Base-by-base conservation (phyloP, 2,113 vertebrate genomes). In the Ursus arctos region DNA sequence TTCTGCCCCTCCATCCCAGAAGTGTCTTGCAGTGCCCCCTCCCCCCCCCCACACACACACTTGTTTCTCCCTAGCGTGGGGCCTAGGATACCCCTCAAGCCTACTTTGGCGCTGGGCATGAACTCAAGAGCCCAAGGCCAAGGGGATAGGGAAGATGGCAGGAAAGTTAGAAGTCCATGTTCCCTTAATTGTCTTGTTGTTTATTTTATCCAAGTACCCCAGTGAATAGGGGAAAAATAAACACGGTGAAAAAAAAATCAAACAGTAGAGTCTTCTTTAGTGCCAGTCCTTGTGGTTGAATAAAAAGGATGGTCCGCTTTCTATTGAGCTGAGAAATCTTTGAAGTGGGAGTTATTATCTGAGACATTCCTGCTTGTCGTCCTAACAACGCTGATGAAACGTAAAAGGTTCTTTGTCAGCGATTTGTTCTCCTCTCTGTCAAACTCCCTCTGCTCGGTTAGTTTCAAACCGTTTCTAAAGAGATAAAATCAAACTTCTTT, bases 291-390 rank as follows among this genome's bases (percentile, higher is more conserved):
- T 99, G 99, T 99, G 99, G 97, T 98, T 99, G 99, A 99, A 99
- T 99, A 99, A 99, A 99, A 99, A 99, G 99, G 99, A 99, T 99
- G 99, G 99, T 99, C 99, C 99, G 99, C 98, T 99, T 99, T 99
- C 99, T 99, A 99, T 99, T 99, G 99, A 99, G 99, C 99, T 99
- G 98, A 99, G 98, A 99, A 99, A 99, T 99, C 99, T 99, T 99
- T 99, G 99, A 99, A 99, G 99, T 99, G 99, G 99, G 99, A 99
- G 99, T 99, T 99, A 99, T 99, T 99, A 99, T 99, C 99, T 99
- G 99, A 99, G 99, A 99, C 99, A 99, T 99, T 99, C 99, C 99
- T 99, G 98, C 98, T 98, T 99, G 99, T 99, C 97, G 99, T 99
- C 99, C 99, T 99, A 99, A 99, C 99, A 99, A 99, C 99, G 99